Evolutionary conservation across 2,797 vertebrate genomes (phyloP).

Genomic region (Hemitrygon akajei): DNA sequence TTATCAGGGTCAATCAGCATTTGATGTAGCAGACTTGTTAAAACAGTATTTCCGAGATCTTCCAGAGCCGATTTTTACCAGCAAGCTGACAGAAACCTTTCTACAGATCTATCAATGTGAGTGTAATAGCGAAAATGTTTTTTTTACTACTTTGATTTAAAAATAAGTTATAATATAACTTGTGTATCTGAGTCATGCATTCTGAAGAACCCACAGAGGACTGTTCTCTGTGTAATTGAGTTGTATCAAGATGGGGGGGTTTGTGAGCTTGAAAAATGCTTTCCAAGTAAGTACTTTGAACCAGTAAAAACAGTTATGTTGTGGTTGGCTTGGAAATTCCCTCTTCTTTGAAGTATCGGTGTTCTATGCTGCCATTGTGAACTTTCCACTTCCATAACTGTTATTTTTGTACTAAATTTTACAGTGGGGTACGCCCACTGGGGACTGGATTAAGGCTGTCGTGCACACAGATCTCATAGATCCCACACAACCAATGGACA

Average conservation of each 20-base stretch:
- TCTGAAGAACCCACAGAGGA: not conserved
- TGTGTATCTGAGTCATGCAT: not conserved
- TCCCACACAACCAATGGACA: not conserved
- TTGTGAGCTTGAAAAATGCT: not conserved
- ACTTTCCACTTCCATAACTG: not conserved
- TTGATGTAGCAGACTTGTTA: slow-evolving; percentile 73
- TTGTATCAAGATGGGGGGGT: not conserved
- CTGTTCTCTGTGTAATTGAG: not conserved
- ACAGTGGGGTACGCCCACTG: not conserved
- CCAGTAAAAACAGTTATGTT: not conserved
- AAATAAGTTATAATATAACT: not conserved
- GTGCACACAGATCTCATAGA: not conserved
- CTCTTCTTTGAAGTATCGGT: not conserved
- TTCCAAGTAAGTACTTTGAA: not conserved
- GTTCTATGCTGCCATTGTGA: not conserved
- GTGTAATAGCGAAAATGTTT: not conserved
- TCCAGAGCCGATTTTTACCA: slow-evolving; percentile 74
- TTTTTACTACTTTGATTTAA: not conserved
- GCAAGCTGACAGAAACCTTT: slow-evolving; percentile 74
- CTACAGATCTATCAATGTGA: slow-evolving; percentile 78
- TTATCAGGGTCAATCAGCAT: slow-evolving; percentile 72
- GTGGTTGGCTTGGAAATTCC: not conserved
- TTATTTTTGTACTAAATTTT: not conserved
- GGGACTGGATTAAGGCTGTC: not conserved
- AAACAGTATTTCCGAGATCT: slow-evolving; percentile 79